A percentile compares a stretch with the other conserved stretches of the same genome.
Conservation (phyloP, 2,113 vertebrate species). For the Motacilla tschutschensis region DNA sequence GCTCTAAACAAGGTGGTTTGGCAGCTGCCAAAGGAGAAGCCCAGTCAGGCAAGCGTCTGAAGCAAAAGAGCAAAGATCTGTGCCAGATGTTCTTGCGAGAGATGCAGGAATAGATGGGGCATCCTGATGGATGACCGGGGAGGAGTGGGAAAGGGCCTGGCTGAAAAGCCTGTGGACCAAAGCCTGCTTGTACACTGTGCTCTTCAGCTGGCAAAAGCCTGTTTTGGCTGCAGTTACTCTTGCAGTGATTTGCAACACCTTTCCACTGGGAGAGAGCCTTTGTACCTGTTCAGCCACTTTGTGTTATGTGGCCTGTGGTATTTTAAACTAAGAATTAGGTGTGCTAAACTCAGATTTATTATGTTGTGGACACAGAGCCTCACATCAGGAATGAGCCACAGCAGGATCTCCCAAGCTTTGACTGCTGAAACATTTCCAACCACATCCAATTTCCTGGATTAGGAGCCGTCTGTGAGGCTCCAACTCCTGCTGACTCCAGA, state of each 20-base stretch:
- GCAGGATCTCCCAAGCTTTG: conserved; percentile 10
- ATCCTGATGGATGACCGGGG: not conserved
- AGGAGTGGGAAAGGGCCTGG: not conserved
- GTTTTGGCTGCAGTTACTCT: not conserved
- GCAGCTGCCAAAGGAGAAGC: not conserved
- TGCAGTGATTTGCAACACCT: not conserved
- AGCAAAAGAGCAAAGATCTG: not conserved
- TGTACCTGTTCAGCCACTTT: conserved; percentile 11
- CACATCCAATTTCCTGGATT: conserved; percentile 45
- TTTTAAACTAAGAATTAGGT: conserved; percentile 22
- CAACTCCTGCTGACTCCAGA: conserved; percentile 30
- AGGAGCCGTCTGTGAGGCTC: not conserved
- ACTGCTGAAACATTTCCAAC: conserved; percentile 3
- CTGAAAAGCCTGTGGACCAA: not conserved
- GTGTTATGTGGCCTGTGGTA: conserved; percentile 9
- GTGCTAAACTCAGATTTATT: not conserved
- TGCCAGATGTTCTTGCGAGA: not conserved
- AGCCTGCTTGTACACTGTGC: not conserved
- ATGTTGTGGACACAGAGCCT: not conserved
- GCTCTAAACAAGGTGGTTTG: not conserved
- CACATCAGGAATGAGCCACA: conserved; percentile 17
- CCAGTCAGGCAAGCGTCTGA: not conserved
- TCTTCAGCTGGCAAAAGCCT: not conserved
- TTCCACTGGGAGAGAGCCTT: not conserved
- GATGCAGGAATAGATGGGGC: not conserved